Evolutionary conservation across 2,113 vertebrate genomes (phyloP).

Genomic region (Nothobranchius kuhntae): DNA sequence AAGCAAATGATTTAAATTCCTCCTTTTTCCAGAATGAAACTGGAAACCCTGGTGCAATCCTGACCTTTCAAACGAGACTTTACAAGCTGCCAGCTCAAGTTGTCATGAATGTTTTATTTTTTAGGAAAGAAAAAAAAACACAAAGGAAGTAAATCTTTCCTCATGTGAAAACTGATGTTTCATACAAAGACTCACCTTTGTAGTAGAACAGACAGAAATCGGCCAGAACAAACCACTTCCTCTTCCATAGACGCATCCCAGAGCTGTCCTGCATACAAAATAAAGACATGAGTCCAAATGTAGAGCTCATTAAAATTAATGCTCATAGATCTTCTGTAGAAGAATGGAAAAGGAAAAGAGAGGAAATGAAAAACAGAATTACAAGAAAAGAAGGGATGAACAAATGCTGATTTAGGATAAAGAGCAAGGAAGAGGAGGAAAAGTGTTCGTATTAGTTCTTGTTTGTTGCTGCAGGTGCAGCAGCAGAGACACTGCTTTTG

Average conservation of each 20-base stretch:
- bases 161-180: neutral
- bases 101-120: too few relatives aligned
- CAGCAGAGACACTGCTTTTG: conserved; percentile 21
- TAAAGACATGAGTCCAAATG: conserved; percentile 5
- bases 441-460: conserved; percentile 33
- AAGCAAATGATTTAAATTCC: neutral
- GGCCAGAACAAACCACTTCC: conserved; percentile 94
- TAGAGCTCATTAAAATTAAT: conserved; percentile 8
- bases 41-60: too few relatives aligned
- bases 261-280: conserved; percentile 88
- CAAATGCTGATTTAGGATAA: neutral
- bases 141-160: neutral
- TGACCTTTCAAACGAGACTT: too few relatives aligned
- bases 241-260: conserved; percentile 96
- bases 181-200: conserved; percentile 86
- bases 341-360: neutral
- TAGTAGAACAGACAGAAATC: conserved; percentile 98
- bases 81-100: too few relatives aligned
- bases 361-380: neutral
- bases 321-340: conserved; percentile 8
- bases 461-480: conserved; percentile 20
- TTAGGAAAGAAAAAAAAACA: too few relatives aligned
- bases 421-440: neutral
- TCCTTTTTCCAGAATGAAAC: neutral
- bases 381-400: conserved; percentile 5